Conservation (phyloP, 2,113 vertebrate species). For the Rhynchopsitta pachyrhyncha region DNA sequence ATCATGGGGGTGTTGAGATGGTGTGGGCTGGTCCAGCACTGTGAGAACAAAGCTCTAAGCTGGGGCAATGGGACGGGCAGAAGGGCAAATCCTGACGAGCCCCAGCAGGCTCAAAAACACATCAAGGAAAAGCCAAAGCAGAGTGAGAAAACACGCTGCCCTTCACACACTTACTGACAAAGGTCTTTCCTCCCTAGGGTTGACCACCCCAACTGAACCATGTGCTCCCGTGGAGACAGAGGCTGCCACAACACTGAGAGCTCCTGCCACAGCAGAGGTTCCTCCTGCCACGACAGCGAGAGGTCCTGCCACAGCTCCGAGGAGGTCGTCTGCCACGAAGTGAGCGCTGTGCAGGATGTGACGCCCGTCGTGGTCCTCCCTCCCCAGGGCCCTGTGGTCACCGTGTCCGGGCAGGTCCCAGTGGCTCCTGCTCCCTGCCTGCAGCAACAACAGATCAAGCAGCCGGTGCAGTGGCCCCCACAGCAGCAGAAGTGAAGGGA, state of each 20-base stretch:
- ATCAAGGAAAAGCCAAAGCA: accelerated
- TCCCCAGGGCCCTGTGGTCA: neutral
- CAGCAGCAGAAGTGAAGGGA: slow-evolving; percentile 51
- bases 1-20: accelerated
- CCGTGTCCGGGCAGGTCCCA: neutral
- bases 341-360: slow-evolving; percentile 2
- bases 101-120: accelerated
- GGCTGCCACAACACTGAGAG: slow-evolving; percentile 49
- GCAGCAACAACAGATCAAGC: slow-evolving; percentile 68
- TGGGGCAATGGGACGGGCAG: accelerated
- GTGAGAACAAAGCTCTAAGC: accelerated
- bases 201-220: accelerated
- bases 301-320: slow-evolving; percentile 26
- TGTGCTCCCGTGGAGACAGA: slow-evolving; percentile 58
- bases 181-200: neutral
- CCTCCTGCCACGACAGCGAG: slow-evolving; percentile 1
- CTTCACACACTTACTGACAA: accelerated
- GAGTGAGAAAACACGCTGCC: accelerated
- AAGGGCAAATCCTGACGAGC: neutral
- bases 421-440: slow-evolving; percentile 4
- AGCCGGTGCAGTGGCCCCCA: slow-evolving; percentile 25
- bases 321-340: slow-evolving; percentile 22
- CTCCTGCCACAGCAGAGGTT: neutral
- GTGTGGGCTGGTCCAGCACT: accelerated
- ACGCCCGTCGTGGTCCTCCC: slow-evolving; percentile 32